A percentile compares a stretch with the other conserved stretches of the same genome.
Evolutionary conservation across 1,140 invertebrate species (phyloP).

Genomic region (Temnothorax longispinosus): DNA sequence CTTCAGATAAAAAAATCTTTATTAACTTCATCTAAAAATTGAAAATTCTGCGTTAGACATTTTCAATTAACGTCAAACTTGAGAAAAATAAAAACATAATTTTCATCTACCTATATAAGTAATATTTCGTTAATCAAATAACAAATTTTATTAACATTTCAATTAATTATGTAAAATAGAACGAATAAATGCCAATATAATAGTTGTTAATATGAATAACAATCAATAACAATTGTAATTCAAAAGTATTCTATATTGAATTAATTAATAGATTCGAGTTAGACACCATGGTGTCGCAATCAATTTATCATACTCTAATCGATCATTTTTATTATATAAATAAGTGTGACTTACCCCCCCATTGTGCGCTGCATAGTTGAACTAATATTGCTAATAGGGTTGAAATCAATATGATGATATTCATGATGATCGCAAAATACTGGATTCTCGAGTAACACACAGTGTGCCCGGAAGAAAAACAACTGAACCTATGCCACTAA

Average conservation of each 20-base stretch:
- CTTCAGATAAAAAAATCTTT: too few relatives aligned
- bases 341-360: background rate
- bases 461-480: background rate
- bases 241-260: background rate
- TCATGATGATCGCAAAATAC: background rate
- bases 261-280: background rate
- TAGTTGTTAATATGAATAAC: background rate
- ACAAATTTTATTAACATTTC: background rate
- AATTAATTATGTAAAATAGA: background rate
- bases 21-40: too few relatives aligned
- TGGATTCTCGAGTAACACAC: background rate
- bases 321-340: background rate
- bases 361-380: conserved; percentile 13
- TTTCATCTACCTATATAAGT: too few relatives aligned
- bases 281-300: background rate
- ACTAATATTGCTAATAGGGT: background rate
- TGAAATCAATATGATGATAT: background rate
- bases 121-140: too few relatives aligned
- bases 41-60: too few relatives aligned
- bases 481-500: conserved; percentile 1
- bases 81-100: too few relatives aligned
- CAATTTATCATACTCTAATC: background rate
- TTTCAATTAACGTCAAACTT: too few relatives aligned
- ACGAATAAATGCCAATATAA: background rate
- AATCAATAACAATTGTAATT: background rate